Evolutionary conservation across 2,888 invertebrate genomes (phyloP), one percentile per base, ranked within the genome.

Genomic region (Cabera pusaria): DNA sequence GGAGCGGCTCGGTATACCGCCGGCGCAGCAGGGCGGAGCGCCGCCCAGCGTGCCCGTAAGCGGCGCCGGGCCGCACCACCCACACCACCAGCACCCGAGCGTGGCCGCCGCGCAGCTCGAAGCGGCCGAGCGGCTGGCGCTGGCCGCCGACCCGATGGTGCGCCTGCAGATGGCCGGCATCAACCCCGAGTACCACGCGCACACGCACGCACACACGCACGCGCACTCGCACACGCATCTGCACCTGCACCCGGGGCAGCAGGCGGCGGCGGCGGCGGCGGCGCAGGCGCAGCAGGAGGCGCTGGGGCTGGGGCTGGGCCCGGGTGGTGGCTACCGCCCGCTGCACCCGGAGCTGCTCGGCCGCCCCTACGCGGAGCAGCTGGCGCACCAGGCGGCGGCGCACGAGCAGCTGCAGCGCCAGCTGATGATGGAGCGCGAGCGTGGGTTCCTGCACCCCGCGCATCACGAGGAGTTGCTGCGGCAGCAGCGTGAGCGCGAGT

Each of bases 131-230:
- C 90, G 96, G 56, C 85, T 95, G 53, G 95, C 96, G 46, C 90
- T 96, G 64, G 96, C 97, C 46, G 95, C 96, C 53, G 97, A 97
- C 87, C 97, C 97, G 49, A 96, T 97, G 95, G 95, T 94, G 83
- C 94, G 97, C 60, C 88, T 97, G 74, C 97, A 97, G 91, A 96
- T 97, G 96, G 96, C 96, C 61, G 96, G 96, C 74, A 94, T 95
- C 65, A 94, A 92, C 62, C 94, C 94, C 28, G 96, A 96, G 90
- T 96, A 95, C 90, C 97, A 97, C 87, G 96, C 96, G 70, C 97
- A 97, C 90, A 96, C 96, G 59, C 97, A 97, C 83, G 96, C 96
- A 63, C 96, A 96, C 89, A 95, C 96, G 57, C 96, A 96, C 82
- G 95, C 97, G 71, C 97, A 97, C 90, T 95, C 96, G 65, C 96